phyloP scores from a whole-genome alignment of 2,888 invertebrate species.

The Lutraria lutraria region DNA sequence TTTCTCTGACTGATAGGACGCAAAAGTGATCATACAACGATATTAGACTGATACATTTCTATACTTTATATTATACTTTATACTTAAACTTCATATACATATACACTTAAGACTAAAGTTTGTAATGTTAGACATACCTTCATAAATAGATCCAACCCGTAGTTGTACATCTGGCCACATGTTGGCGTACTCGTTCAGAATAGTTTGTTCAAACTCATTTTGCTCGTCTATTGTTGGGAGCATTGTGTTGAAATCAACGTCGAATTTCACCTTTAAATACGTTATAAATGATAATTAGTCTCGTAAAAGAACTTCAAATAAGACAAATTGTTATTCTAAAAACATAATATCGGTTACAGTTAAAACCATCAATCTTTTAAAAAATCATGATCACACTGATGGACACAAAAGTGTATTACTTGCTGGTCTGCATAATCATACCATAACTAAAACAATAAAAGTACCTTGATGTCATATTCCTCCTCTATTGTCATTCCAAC shows the following conservation, averaged over 20 bases:
- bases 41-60: too few species aligned
- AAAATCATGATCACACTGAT: too few species aligned
- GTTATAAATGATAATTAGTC: background rate
- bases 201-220: constrained; percentile 63
- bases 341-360: too few species aligned
- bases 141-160: constrained; percentile 36
- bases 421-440: too few species aligned
- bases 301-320: background rate
- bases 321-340: background rate
- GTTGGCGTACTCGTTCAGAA: constrained; percentile 67
- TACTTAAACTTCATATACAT: too few species aligned
- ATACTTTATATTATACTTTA: too few species aligned
- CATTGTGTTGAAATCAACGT: constrained; percentile 47
- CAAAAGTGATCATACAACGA: background rate
- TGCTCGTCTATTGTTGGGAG: constrained; percentile 51
- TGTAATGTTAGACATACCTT: constrained; percentile 31
- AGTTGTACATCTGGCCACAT: constrained; percentile 58
- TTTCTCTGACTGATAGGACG: too few species aligned
- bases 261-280: constrained; percentile 43
- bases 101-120: too few species aligned
- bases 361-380: too few species aligned
- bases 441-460: background rate
- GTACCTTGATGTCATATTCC: constrained; percentile 61
- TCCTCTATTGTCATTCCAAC: constrained; percentile 64
- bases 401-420: too few species aligned